These are phyloP conservation scores for Gnathonemus longibarbis DNA, from an alignment of 2,113 vertebrate genomes.

Conservation along the genomic window DNA sequence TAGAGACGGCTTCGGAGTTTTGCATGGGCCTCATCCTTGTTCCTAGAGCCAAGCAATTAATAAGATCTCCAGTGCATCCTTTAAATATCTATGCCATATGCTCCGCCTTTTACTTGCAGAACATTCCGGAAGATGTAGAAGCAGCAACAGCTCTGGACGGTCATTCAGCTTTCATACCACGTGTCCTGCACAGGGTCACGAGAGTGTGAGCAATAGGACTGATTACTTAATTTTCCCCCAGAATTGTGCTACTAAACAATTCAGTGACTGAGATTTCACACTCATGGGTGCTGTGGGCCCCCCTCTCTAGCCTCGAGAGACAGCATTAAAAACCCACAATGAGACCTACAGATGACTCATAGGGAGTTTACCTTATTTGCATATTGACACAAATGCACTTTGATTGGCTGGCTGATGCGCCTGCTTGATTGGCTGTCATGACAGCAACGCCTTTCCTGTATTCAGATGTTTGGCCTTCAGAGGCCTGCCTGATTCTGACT, in stretches of 20 bases:
- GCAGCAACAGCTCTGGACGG: not conserved
- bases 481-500: not conserved
- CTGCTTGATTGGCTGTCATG: not conserved
- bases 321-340: not conserved
- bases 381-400: not conserved
- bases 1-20: not conserved
- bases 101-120: not conserved
- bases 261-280: not conserved
- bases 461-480: not conserved
- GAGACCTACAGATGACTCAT: not conserved
- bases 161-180: not conserved
- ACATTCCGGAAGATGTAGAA: not conserved
- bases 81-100: not conserved
- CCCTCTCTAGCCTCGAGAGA: not conserved
- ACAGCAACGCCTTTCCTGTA: not conserved
- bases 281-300: not conserved
- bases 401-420: not conserved
- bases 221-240: not conserved
- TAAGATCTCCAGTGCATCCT: not conserved
- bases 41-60: not conserved
- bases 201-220: not conserved
- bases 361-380: not conserved
- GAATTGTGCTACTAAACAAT: not conserved
- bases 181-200: not conserved
- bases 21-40: not conserved